A percentile compares a stretch with the other conserved stretches of the same genome.
These are phyloP conservation scores for Alcis repandata DNA, from an alignment of 2,888 invertebrate species.

Conservation along the genomic window DNA sequence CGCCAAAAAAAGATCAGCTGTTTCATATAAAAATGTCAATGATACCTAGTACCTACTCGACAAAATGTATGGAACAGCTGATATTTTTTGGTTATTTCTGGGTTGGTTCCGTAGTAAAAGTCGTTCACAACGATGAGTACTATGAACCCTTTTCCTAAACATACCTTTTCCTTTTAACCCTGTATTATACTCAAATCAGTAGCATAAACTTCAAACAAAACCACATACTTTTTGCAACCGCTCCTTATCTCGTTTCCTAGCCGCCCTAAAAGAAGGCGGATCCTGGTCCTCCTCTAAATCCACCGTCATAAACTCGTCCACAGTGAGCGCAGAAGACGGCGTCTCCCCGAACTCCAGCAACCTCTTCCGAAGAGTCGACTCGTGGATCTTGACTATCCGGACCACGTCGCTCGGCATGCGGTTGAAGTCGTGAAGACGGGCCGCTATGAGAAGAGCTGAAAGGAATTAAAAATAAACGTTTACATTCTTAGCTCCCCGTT, in stretches of 20 bases:
- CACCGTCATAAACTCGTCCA: constrained; percentile 98
- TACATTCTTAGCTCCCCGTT: too few species aligned
- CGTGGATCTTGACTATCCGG: constrained; percentile 97
- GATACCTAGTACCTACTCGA: too few species aligned
- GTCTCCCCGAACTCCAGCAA: constrained; percentile 98
- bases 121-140: too few species aligned
- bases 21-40: too few species aligned
- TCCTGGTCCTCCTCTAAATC: constrained; percentile 98
- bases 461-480: constrained; percentile 7
- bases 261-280: constrained; percentile 97
- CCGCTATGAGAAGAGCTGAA: constrained; percentile 96
- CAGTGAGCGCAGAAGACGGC: constrained; percentile 96
- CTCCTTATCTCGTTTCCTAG: constrained; percentile 95
- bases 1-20: too few species aligned
- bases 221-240: constrained; percentile 90
- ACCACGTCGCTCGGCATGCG: constrained; percentile 95
- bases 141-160: too few species aligned
- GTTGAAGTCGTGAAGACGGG: constrained; percentile 96
- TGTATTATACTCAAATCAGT: too few species aligned
- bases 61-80: too few species aligned
- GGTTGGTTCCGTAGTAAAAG: too few species aligned
- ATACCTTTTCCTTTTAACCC: too few species aligned
- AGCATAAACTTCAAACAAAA: not conserved
- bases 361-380: constrained; percentile 96
- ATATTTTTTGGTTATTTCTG: too few species aligned